A percentile compares a stretch with the other conserved stretches of the same genome.
These are phyloP conservation scores for Drosophila elegans DNA, from an alignment of 1,140 invertebrate species.

Conservation along the genomic window DNA sequence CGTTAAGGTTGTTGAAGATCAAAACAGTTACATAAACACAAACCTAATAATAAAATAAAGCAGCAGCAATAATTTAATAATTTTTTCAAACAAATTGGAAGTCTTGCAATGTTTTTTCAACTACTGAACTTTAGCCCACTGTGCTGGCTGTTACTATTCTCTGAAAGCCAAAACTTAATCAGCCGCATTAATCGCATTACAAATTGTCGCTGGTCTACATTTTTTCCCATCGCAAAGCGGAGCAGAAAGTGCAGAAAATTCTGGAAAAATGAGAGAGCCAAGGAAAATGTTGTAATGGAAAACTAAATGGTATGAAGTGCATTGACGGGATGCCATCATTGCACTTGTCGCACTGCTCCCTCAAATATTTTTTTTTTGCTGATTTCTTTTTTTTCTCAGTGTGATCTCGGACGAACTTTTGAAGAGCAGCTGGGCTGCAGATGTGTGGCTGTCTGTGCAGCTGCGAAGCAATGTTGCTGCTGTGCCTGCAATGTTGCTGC, in stretches of 20 bases:
- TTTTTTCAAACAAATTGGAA: too few species aligned
- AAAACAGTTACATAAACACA: too few species aligned
- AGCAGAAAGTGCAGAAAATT: conserved; percentile 8
- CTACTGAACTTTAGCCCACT: neutral
- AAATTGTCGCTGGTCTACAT: conserved; percentile 65
- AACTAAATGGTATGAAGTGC: conserved; percentile 67
- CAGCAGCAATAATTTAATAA: too few species aligned
- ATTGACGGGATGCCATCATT: conserved; percentile 64
- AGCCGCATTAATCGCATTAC: conserved; percentile 77
- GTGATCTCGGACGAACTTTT: conserved; percentile 26
- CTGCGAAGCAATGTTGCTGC: conserved; percentile 50
- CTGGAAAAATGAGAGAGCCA: conserved; percentile 12
- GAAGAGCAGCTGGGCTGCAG: conserved; percentile 33
- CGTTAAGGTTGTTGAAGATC: too few species aligned
- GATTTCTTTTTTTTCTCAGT: conserved; percentile 16
- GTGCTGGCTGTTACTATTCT: conserved; percentile 8
- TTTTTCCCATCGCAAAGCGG: conserved; percentile 50
- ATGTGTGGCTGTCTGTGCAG: conserved; percentile 34
- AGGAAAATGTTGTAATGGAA: conserved; percentile 59
- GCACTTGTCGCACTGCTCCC: conserved; percentile 39
- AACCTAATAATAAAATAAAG: neutral
- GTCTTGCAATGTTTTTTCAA: neutral
- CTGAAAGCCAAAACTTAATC: conserved; percentile 66
- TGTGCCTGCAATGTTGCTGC: conserved; percentile 52
- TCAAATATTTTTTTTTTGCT: conserved; percentile 10